phyloP scores from a whole-genome alignment of 1,140 invertebrate species.

The Bombus huntii region DNA sequence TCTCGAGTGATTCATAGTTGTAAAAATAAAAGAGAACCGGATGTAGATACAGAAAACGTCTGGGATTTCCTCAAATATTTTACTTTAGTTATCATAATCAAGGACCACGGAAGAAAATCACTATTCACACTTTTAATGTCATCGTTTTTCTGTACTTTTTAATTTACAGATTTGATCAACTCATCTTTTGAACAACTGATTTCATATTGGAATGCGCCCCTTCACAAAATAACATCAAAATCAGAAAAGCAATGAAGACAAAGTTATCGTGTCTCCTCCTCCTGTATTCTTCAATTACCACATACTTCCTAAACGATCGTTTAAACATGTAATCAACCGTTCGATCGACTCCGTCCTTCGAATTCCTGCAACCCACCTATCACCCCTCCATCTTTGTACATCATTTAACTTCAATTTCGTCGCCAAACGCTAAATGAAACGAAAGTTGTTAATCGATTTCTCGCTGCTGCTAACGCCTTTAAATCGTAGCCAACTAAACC shows the following conservation, averaged over 20 bases:
- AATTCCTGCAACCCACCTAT: background rate
- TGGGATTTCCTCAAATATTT: too few relatives aligned
- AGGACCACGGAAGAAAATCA: too few relatives aligned
- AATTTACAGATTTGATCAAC: too few relatives aligned
- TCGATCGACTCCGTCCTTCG: background rate
- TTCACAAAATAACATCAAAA: too few relatives aligned
- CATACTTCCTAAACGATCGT: background rate
- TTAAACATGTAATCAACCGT: background rate
- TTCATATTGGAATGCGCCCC: too few relatives aligned
- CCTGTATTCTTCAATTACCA: background rate
- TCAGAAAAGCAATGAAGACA: background rate
- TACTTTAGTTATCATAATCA: too few relatives aligned
- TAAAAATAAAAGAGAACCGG: too few relatives aligned
- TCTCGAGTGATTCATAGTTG: too few relatives aligned
- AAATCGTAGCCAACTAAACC: background rate
- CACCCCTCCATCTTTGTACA: background rate
- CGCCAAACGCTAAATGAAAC: background rate
- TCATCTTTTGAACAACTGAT: too few relatives aligned
- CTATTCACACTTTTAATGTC: too few relatives aligned
- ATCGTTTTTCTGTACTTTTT: too few relatives aligned
- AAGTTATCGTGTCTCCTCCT: background rate
- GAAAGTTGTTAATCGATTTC: slow-evolving; percentile 15
- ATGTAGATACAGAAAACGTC: too few relatives aligned
- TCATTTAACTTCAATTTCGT: background rate
- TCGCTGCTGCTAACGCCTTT: background rate